These are phyloP conservation scores for Zaprionus nigranus DNA, from an alignment of 1,140 invertebrate genomes.

Conservation along the genomic window DNA sequence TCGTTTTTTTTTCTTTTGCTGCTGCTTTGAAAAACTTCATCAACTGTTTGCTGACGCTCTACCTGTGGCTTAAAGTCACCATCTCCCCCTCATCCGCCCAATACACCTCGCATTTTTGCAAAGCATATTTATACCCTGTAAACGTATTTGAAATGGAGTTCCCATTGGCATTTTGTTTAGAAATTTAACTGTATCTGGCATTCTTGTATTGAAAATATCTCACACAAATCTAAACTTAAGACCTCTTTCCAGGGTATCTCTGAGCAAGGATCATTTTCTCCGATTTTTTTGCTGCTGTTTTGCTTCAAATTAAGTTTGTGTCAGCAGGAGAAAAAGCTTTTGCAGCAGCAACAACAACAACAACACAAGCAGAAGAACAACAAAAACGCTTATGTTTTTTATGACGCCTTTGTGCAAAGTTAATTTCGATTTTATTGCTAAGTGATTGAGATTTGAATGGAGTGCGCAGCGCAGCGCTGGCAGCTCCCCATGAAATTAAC, in stretches of 20 bases:
- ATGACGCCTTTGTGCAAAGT: constrained; percentile 77
- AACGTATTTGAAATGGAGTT: neutral
- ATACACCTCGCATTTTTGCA: constrained; percentile 61
- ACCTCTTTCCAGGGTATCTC: constrained; percentile 7
- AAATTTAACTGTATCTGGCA: neutral
- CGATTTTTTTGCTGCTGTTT: constrained; percentile 53
- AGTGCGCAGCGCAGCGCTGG: constrained; percentile 36
- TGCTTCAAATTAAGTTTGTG: constrained; percentile 77
- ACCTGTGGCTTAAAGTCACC: constrained; percentile 78
- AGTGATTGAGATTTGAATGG: constrained; percentile 81
- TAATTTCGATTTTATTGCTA: constrained; percentile 82
- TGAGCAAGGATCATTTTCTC: neutral
- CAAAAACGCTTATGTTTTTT: constrained; percentile 59
- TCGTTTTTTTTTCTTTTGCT: constrained; percentile 29
- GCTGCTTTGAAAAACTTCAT: constrained; percentile 77
- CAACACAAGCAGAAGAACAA: constrained; percentile 1
- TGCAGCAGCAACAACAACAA: constrained; percentile 20
- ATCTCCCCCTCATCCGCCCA: constrained; percentile 36
- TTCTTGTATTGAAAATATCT: neutral
- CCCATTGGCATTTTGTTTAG: neutral
- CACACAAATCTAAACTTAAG: neutral
- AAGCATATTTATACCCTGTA: constrained; percentile 19
- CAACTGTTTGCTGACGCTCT: constrained; percentile 71
- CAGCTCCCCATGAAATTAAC: constrained; percentile 52
- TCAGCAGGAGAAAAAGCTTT: constrained; percentile 45